Base-by-base conservation (phyloP, 2,113 vertebrate genomes). In the Hydrolagus affinis region DNA sequence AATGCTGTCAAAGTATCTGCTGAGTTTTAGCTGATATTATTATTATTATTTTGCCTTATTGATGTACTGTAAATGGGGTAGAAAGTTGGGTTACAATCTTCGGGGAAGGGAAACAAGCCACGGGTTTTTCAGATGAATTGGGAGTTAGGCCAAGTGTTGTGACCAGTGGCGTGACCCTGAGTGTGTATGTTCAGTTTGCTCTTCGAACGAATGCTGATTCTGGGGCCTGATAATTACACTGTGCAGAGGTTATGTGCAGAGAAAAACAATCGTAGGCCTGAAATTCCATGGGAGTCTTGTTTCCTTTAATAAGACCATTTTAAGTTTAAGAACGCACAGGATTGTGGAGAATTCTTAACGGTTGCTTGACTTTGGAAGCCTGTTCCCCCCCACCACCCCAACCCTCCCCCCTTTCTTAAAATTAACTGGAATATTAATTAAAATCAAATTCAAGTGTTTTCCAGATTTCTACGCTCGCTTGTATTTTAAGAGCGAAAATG, bases 101-200 rank as follows among this genome's bases (percentile, higher is more conserved):
- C 62, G 11, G 25, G 25, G 30, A 23, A 9, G 62, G 66, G 23
- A 30, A 80, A 80, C 62, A 15, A 17, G 66, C 28, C 30, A 83
- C 62, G 66, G 11, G 59, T 9, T 66, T 83, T 83, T 83, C 77
- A 32, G 23, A 66, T 25, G 30, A 19, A 7, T n/a, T 64, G 78
- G 78, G 78, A 83, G 62, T 21, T 83, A 14, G 25, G 60, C 78
- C 78, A 83, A 66, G 25, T 83, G 25, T 83, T 68, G 23, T 66
- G 78, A 83, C 66, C n/a, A 60, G 60, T 83, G 78, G 11, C 66
- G 78, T 83, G 78, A 83, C 78, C 78, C 78, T 83, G 60, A 32
- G 15, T 28, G 32, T 83, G 78, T 83, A 66, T 83, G 78, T 66
- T 83, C 60, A 66, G 62, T n/a, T n/a, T 25, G 66, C 11, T 83